These are phyloP conservation scores for Cloeon dipterum DNA, from an alignment of 2,888 invertebrate species.

Conservation along the genomic window DNA sequence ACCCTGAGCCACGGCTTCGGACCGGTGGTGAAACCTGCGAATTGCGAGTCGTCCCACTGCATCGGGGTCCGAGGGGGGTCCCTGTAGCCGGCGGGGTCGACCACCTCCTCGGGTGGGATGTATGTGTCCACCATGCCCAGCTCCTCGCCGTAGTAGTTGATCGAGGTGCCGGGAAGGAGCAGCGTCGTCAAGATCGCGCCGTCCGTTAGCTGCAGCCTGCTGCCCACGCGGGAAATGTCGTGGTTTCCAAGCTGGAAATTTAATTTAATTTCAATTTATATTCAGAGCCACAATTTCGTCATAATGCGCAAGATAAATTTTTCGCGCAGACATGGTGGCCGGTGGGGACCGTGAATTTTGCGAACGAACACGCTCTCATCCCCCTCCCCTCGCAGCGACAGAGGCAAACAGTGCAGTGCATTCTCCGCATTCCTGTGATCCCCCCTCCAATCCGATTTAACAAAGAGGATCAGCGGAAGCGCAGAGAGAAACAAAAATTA, in stretches of 20 bases:
- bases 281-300: no score
- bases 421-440: no score
- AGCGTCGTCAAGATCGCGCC: constrained; percentile 25
- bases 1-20: constrained; percentile 12
- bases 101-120: constrained; percentile 9
- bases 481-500: no score
- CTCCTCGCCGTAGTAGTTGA: constrained; percentile 46
- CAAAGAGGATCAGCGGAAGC: no score
- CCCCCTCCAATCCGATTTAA: no score
- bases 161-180: constrained; percentile 26
- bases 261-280: no score
- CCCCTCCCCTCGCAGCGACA: no score
- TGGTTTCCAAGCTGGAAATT: constrained; percentile 14
- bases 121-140: constrained; percentile 45
- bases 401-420: no score
- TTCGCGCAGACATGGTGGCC: no score
- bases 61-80: constrained; percentile 16
- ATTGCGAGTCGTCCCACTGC: constrained; percentile 15
- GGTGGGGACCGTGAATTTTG: no score
- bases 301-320: no score
- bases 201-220: constrained; percentile 16
- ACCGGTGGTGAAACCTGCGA: constrained; percentile 27
- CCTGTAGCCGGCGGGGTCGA: constrained; percentile 8
- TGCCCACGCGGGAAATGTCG: constrained; percentile 13
- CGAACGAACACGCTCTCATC: no score